These are phyloP conservation scores for Plecturocebus donacophilus DNA, from an alignment of 2,113 vertebrate species.

Conservation along the genomic window DNA sequence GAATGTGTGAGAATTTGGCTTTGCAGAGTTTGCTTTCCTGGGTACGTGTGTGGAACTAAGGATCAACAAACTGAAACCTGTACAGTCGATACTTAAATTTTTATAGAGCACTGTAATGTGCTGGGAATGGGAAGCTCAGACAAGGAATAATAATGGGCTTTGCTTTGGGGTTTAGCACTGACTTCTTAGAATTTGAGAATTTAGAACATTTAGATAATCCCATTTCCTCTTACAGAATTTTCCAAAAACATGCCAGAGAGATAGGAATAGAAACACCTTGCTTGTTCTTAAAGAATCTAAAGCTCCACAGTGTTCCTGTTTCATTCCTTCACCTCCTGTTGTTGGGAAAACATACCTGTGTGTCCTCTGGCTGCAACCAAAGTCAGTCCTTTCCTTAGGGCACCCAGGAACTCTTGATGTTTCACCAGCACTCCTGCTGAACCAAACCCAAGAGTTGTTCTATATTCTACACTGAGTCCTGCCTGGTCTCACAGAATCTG, in stretches of 20 bases:
- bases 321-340: not conserved
- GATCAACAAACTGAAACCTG: not conserved
- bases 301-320: not conserved
- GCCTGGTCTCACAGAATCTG: not conserved
- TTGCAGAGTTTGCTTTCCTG: not conserved
- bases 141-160: not conserved
- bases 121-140: not conserved
- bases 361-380: not conserved
- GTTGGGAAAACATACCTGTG: not conserved
- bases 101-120: not conserved
- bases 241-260: not conserved
- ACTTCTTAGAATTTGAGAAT: slow-evolving; percentile 23
- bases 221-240: not conserved
- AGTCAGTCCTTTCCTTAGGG: not conserved
- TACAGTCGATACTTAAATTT: not conserved
- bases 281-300: not conserved
- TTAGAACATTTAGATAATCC: slow-evolving; percentile 2
- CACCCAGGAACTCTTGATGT: not conserved
- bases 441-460: not conserved
- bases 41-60: not conserved
- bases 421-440: not conserved
- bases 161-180: not conserved
- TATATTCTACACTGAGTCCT: not conserved
- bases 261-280: not conserved
- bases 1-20: not conserved